A percentile compares a stretch with the other conserved stretches of the same genome.
These are phyloP conservation scores for Panopea generosa DNA, from an alignment of 2,888 invertebrate genomes.

Conservation along the genomic window DNA sequence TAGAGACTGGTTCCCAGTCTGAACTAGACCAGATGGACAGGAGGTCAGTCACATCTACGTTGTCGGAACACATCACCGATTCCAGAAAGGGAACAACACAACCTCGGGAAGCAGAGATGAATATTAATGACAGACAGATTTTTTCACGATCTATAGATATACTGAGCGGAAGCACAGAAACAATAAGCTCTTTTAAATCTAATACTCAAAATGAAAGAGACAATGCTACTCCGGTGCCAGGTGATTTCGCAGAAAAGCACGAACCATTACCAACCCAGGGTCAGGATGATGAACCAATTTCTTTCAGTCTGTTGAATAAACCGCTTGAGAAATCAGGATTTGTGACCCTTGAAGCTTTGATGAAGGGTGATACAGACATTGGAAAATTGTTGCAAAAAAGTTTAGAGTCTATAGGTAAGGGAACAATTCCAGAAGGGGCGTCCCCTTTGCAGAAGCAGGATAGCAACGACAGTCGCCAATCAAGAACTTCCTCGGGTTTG, in stretches of 20 bases:
- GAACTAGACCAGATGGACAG: constrained; percentile 31
- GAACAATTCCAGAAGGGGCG: constrained; percentile 29
- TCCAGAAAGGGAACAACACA: background rate
- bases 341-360: constrained; percentile 64
- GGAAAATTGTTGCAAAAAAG: constrained; percentile 59
- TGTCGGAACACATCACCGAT: constrained; percentile 30
- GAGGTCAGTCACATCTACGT: constrained; percentile 43
- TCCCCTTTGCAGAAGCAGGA: constrained; percentile 35
- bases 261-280: background rate
- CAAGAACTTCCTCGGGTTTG: background rate
- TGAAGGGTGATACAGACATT: constrained; percentile 57
- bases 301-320: constrained; percentile 50
- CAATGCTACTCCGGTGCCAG: constrained; percentile 19
- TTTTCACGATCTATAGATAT: constrained; percentile 52
- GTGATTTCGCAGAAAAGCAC: background rate
- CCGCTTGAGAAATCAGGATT: constrained; percentile 63
- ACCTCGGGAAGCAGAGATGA: background rate
- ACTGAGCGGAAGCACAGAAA: constrained; percentile 54
- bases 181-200: constrained; percentile 19
- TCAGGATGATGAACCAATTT: constrained; percentile 23
- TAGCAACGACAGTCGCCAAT: constrained; percentile 18
- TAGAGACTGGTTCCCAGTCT: constrained; percentile 62
- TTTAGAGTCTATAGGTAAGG: constrained; percentile 52
- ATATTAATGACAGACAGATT: constrained; percentile 14
- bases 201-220: constrained; percentile 11